phyloP scores from a whole-genome alignment of 1,140 invertebrate genomes.

The Agraylea sexmaculata region DNA sequence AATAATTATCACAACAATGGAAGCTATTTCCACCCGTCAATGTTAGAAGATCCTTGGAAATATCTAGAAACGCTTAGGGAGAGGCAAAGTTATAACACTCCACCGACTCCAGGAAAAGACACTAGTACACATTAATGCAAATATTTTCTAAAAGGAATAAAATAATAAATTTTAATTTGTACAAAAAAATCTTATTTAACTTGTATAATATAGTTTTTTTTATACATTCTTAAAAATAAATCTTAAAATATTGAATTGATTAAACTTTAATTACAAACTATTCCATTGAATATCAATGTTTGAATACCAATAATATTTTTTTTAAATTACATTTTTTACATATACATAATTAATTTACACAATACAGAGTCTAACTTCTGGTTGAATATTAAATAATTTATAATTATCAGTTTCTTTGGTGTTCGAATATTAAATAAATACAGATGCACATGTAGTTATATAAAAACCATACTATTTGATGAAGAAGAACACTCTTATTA shows the following conservation, averaged over 20 bases:
- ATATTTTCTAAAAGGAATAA: neutral
- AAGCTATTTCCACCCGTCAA: slow-evolving; percentile 17
- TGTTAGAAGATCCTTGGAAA: slow-evolving; percentile 17
- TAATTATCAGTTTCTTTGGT: no score
- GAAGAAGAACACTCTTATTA: no score
- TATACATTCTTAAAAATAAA: neutral
- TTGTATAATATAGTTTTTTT: neutral
- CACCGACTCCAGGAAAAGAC: neutral
- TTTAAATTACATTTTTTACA: no score
- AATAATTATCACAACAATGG: slow-evolving; percentile 1
- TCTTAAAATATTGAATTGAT: slow-evolving; percentile 1
- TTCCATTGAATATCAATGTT: slow-evolving; percentile 21
- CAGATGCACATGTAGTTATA: no score
- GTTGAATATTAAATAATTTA: no score
- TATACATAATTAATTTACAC: no score
- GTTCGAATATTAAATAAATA: no score
- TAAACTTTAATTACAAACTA: slow-evolving; percentile 13
- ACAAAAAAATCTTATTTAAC: neutral
- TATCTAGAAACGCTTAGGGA: slow-evolving; percentile 8
- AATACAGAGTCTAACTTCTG: no score
- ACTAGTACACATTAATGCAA: neutral
- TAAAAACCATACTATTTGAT: no score
- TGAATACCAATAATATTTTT: no score
- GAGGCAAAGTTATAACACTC: neutral
- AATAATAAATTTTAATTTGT: slow-evolving; percentile 1